A percentile compares a stretch with the other conserved stretches of the same genome.
Conservation (phyloP, 2,888 invertebrate genomes). For the Temnothorax unifasciatus region DNA sequence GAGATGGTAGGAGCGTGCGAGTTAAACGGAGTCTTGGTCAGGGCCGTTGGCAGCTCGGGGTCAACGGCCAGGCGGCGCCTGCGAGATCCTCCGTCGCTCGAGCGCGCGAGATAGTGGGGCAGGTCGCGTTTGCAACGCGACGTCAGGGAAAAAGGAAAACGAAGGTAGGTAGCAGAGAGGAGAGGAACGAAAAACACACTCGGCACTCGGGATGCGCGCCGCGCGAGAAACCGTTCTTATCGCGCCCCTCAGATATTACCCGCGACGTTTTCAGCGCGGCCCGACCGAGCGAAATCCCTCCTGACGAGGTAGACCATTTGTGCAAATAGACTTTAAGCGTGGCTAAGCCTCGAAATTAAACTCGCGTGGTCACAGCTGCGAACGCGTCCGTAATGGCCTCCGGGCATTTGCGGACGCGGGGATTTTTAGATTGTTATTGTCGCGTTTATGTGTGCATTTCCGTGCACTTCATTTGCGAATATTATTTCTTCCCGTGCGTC, state of each 20-base stretch:
- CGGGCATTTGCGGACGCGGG: not conserved
- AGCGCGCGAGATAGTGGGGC: conserved; percentile 82
- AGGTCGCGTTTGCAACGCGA: conserved; percentile 81
- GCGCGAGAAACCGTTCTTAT: conserved; percentile 28
- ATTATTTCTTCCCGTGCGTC: not conserved
- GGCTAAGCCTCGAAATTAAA: conserved; percentile 10
- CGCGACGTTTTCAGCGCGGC: not conserved
- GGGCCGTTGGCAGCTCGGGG: conserved; percentile 78
- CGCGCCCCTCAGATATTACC: not conserved
- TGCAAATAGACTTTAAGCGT: conserved; percentile 6
- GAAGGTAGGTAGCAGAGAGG: conserved; percentile 24
- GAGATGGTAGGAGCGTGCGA: conserved; percentile 59
- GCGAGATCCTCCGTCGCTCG: conserved; percentile 77
- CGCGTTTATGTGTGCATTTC: not conserved
- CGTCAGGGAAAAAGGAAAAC: conserved; percentile 63
- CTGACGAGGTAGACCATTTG: not conserved
- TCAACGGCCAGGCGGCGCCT: conserved; percentile 86
- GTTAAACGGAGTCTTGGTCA: conserved; percentile 74
- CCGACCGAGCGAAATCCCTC: not conserved
- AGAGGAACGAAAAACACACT: conserved; percentile 40
- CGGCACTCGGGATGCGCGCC: conserved; percentile 2
- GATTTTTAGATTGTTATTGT: conserved; percentile 24
- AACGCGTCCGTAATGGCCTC: conserved; percentile 4
- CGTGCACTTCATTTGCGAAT: not conserved
- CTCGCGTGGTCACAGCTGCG: not conserved